Base-by-base conservation (phyloP, 2,113 vertebrate species). In the Tamias sibiricus region DNA sequence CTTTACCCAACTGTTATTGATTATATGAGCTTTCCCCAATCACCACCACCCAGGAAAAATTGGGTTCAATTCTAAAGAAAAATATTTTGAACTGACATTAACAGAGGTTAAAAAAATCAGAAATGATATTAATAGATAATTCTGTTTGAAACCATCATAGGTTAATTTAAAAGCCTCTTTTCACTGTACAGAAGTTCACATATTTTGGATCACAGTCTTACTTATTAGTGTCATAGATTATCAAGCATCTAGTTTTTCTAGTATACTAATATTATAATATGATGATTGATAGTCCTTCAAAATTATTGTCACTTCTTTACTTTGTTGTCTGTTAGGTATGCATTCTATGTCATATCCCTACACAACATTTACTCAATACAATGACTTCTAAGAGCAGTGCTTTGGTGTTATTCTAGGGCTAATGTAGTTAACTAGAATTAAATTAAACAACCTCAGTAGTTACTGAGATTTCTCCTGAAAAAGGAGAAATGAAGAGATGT, bases 41-140 rank as follows among this genome's bases (percentile, higher is more conserved):
- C 5, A 0, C 28, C 28, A 9, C 4, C 4, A 14, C 2, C 11
- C 35, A 74, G 69, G 69, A 72, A 94, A 92, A 96, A 24, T 32
- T 40, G 57, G 17, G 13, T 85, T 94, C 2, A 2, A 71, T 77
- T 59, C 57, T 59, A 59, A 59, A 59, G 57, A 26, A 59, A 59
- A 1, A 59, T 59, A 59, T 24, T 86, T 86, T 77, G 59, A 90
- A 72, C 30, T 35, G 72, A 52, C 4, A 74, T 79, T 83, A 37
- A 83, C 86, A 22, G 71, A n/a, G 20, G 2, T 52, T 81, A 19
- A 88, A 94, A 94, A 74, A 88, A 52, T 12, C 9, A 26, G 89
- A 82, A 93, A 90, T 83, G 35, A 42, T 87, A 93, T 64, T 85
- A 68, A 42, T 68, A 86, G 44, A 24, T 83, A 32, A 87, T 93